These are phyloP conservation scores for Yasuhikotakia modesta DNA, from an alignment of 2,797 vertebrate genomes.

Conservation along the genomic window DNA sequence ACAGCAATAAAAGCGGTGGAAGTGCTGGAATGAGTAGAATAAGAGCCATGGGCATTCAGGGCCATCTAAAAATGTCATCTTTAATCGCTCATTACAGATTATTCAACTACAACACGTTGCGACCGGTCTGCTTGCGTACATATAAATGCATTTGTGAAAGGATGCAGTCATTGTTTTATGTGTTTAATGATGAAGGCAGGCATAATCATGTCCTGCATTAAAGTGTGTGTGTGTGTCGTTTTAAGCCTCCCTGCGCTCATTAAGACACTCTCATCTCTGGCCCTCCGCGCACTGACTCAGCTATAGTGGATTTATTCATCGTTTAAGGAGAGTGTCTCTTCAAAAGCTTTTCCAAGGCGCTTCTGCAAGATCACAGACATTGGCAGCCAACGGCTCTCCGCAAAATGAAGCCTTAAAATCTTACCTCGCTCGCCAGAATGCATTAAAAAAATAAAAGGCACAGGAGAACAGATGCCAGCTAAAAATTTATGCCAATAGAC, in stretches of 20 bases:
- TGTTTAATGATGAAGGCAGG: background rate
- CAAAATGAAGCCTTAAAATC: slow-evolving; percentile 37
- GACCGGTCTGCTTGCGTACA: background rate
- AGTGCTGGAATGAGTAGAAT: slow-evolving; percentile 1
- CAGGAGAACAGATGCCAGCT: slow-evolving; percentile 5
- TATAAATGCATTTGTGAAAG: background rate
- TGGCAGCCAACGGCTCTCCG: slow-evolving; percentile 30
- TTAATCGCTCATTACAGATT: background rate
- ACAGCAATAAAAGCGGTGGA: slow-evolving; percentile 1
- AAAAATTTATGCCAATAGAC: slow-evolving; percentile 13
- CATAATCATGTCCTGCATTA: background rate
- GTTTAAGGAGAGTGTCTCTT: slow-evolving; percentile 45
- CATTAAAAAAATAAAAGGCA: background rate
- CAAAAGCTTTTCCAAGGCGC: slow-evolving; percentile 28
- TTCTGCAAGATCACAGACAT: slow-evolving; percentile 30
- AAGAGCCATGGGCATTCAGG: slow-evolving; percentile 3
- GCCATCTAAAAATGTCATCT: slow-evolving; percentile 38
- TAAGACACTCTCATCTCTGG: slow-evolving; percentile 31
- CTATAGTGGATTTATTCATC: slow-evolving; percentile 37
- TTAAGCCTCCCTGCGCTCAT: slow-evolving; percentile 27
- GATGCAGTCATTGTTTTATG: background rate
- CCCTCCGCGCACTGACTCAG: slow-evolving; percentile 22
- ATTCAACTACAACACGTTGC: background rate
- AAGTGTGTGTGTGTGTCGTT: slow-evolving; percentile 13
- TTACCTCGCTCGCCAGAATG: slow-evolving; percentile 30